Evolutionary conservation across 2,888 invertebrate genomes (phyloP).

Genomic region (Lochmaea capreae): DNA sequence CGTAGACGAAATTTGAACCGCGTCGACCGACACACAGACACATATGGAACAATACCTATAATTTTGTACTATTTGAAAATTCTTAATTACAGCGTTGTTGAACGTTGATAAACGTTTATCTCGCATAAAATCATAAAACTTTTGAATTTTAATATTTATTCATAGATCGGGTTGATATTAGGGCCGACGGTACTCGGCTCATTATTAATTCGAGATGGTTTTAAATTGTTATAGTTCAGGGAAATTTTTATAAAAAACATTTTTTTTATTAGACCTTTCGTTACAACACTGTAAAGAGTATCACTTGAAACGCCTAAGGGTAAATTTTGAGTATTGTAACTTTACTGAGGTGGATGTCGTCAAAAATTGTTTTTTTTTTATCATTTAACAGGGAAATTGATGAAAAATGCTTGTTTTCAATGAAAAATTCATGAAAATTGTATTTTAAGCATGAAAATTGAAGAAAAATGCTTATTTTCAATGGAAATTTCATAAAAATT

Average conservation of each 20-base stretch:
- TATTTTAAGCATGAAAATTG: no score
- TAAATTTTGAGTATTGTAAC: no score
- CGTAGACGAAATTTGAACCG: not conserved
- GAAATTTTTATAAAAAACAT: not conserved
- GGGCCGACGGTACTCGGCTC: constrained; percentile 14
- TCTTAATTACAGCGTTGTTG: constrained; percentile 43
- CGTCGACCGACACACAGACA: constrained; percentile 11
- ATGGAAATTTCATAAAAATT: no score
- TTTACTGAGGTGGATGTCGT: no score
- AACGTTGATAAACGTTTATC: constrained; percentile 34
- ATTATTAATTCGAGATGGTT: constrained; percentile 34
- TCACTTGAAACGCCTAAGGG: no score
- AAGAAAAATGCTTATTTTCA: no score
- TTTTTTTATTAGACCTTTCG: no score
- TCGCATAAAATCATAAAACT: constrained; percentile 42
- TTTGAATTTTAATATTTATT: constrained; percentile 44
- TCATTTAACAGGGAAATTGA: no score
- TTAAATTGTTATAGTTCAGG: constrained; percentile 21
- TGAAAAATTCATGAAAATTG: no score
- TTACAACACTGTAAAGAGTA: no score
- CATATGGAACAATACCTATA: constrained; percentile 41
- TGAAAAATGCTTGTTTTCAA: no score
- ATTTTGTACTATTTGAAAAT: constrained; percentile 39
- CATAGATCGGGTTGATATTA: constrained; percentile 40
- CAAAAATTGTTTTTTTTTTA: no score